A percentile compares a stretch with the other conserved stretches of the same genome.
These are phyloP conservation scores for Hermetia illucens DNA, from an alignment of 1,140 invertebrate species.

Conservation along the genomic window DNA sequence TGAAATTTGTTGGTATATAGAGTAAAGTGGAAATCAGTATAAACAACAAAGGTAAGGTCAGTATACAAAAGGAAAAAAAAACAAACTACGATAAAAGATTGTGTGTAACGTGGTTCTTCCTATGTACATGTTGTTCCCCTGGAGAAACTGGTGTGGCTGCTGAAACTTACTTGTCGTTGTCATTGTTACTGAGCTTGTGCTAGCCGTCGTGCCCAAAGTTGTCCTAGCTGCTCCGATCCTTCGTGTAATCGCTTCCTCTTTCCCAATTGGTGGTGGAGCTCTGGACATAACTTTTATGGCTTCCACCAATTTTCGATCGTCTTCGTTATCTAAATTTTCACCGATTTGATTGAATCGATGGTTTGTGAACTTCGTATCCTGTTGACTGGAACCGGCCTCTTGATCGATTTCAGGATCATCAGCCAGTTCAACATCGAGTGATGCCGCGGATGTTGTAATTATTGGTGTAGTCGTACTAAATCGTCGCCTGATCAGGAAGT, in stretches of 20 bases:
- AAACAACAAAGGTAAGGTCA: too few relatives aligned
- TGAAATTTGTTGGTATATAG: too few relatives aligned
- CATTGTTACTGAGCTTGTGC: neutral
- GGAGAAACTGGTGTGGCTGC: too few relatives aligned
- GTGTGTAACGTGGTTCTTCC: too few relatives aligned
- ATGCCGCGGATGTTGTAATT: constrained; percentile 9
- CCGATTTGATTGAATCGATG: constrained; percentile 4
- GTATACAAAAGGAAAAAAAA: too few relatives aligned
- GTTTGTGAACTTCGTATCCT: constrained; percentile 3
- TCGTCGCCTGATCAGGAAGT: constrained; percentile 1
- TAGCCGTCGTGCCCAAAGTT: neutral
- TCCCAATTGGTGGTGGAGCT: constrained; percentile 8
- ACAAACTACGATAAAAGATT: too few relatives aligned
- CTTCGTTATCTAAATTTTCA: constrained; percentile 6
- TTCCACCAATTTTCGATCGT: neutral
- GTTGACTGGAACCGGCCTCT: neutral
- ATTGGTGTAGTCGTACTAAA: constrained; percentile 19
- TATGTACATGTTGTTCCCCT: too few relatives aligned
- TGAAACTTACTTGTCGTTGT: neutral
- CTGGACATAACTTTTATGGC: constrained; percentile 3
- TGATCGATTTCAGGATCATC: constrained; percentile 1
- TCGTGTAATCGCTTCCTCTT: constrained; percentile 3
- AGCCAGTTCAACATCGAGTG: neutral
- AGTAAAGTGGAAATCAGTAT: too few relatives aligned
- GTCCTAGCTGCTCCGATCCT: neutral